Base-by-base conservation (phyloP, 2,797 vertebrate species). In the Emydoidea blandingii region DNA sequence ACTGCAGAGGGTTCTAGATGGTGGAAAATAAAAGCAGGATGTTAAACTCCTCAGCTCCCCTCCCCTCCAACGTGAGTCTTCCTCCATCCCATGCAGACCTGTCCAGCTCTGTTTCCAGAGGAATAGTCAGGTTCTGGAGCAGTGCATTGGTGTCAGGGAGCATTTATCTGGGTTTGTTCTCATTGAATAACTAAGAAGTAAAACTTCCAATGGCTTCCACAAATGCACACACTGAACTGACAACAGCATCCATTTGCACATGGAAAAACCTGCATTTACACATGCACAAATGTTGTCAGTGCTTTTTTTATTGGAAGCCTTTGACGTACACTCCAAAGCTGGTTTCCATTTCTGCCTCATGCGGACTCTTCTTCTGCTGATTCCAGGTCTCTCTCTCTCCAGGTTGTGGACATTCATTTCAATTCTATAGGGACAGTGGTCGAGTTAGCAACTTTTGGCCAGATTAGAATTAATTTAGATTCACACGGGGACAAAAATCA, bases 241-340 rank as follows among this genome's bases (percentile, higher is more conserved):
- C 10, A 1, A 0, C 72, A 88, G 85, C 80, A 47, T 91, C 89
- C 89, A 18, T 3, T 0, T 88, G 82, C 85, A 90, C 50, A 87
- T 62, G 88, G 89, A 94, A 94, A 14, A 93, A 19, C 95, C 2
- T 0, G 59, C 79, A 1, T 23, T 87, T 41, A 88, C 79, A 47
- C 91, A 86, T 72, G 62, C 1, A 1, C 94, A 88, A 91, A n/a
- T 21, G 4, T 15, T n/a, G 18, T 68, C 95, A 95, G 93, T 94
- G 89, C 94, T 96, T 96, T 94, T 97, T 94, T 93, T 94, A 87
- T 89, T 82, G 0, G 4, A 72, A 56, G 86, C 94, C 95, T 96
- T 96, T 97, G 96, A 97, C 96, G 92, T 96, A 49, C n/a, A 62
- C 94, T 92, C 95, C 96, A 96, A 92, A 86, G 91, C 92, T 96